phyloP scores from a whole-genome alignment of 2,888 invertebrate genomes.

The Tipula confusa region DNA sequence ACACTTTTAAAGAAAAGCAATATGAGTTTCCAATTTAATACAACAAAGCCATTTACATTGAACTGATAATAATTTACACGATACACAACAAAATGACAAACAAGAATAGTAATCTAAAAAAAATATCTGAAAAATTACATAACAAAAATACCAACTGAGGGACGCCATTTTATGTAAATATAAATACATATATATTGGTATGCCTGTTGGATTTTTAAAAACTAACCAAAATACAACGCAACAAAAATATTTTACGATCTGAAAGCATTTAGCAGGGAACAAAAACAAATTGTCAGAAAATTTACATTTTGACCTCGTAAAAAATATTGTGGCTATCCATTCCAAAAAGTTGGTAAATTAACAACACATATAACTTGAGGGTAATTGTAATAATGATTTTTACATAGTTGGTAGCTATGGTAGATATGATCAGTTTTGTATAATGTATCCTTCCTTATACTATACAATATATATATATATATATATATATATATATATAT shows the following conservation, averaged over 20 bases:
- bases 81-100: neutral
- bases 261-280: too few relatives aligned
- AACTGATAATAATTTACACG: neutral
- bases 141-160: neutral
- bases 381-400: neutral
- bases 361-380: neutral
- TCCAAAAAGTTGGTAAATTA: constrained; percentile 4
- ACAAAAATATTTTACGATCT: neutral
- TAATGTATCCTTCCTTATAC: neutral
- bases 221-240: neutral
- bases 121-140: neutral
- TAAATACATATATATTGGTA: neutral
- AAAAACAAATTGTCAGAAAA: neutral
- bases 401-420: neutral
- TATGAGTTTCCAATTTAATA: neutral
- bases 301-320: neutral
- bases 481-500: too few relatives aligned
- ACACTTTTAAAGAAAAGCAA: neutral
- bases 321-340: neutral
- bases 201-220: neutral
- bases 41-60: neutral
- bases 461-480: neutral
- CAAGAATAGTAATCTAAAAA: neutral
- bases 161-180: neutral
- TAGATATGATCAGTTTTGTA: constrained; percentile 8